A percentile compares a stretch with the other conserved stretches of the same genome.
Evolutionary conservation across 2,797 vertebrate species (phyloP).

Genomic region (Botia almorhae): DNA sequence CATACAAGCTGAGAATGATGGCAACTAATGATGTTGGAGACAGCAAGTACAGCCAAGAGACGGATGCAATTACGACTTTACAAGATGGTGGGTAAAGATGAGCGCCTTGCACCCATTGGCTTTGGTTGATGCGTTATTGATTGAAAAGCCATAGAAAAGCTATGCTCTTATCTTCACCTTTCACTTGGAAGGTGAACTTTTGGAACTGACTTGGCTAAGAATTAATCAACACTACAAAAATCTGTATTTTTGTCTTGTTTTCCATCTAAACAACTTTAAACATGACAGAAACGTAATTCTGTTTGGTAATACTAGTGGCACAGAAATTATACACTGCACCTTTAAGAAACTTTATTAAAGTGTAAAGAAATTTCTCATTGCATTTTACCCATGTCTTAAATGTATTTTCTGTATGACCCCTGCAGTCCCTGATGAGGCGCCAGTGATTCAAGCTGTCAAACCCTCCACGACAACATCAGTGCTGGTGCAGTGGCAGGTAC

Average conservation of each 20-base stretch:
- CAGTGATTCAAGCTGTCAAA: slow-evolving; percentile 84
- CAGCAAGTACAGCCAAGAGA: slow-evolving; percentile 83
- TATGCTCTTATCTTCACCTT: slow-evolving; percentile 33
- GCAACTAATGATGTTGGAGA: slow-evolving; percentile 87
- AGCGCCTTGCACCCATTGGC: slow-evolving; percentile 48
- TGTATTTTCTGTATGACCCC: slow-evolving; percentile 11
- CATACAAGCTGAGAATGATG: slow-evolving; percentile 85
- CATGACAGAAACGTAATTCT: too few relatives aligned
- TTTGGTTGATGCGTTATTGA: slow-evolving; percentile 56
- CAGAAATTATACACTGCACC: too few relatives aligned
- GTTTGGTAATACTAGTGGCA: too few relatives aligned
- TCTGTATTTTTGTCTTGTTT: background rate
- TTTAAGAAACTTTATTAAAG: too few relatives aligned
- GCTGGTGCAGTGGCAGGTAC: slow-evolving; percentile 95
- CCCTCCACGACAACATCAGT: slow-evolving; percentile 94
- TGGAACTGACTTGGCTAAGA: slow-evolving; percentile 1
- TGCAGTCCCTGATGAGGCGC: slow-evolving; percentile 90
- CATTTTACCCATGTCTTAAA: slow-evolving; percentile 18
- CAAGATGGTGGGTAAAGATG: slow-evolving; percentile 81
- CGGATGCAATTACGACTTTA: slow-evolving; percentile 81
- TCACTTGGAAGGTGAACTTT: slow-evolving; percentile 16
- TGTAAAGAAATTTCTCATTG: background rate
- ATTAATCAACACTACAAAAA: background rate
- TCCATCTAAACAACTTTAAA: too few relatives aligned
- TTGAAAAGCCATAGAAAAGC: slow-evolving; percentile 51